Evolutionary conservation across 2,113 vertebrate genomes (phyloP).

Genomic region (Talpa occidentalis): DNA sequence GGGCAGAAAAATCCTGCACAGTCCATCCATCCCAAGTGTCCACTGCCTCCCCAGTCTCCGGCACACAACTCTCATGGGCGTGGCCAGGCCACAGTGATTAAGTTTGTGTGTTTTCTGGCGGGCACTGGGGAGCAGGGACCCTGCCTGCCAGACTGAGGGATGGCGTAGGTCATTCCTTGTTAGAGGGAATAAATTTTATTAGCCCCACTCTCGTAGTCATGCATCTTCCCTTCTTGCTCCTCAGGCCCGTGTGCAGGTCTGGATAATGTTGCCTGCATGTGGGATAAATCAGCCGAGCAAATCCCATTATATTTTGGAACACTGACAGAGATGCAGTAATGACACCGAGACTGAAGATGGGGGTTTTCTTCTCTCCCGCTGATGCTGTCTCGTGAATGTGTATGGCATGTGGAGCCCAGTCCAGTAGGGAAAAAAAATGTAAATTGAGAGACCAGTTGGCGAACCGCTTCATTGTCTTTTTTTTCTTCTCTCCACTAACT

Average conservation of each 20-base stretch:
- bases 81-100: slow-evolving; percentile 12
- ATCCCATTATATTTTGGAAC: slow-evolving; percentile 85
- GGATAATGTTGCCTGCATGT: slow-evolving; percentile 78
- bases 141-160: slow-evolving; percentile 58
- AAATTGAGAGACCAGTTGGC: background rate
- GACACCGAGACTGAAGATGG: slow-evolving; percentile 56
- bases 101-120: slow-evolving; percentile 61
- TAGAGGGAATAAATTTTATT: slow-evolving; percentile 82
- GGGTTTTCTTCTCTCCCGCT: slow-evolving; percentile 13
- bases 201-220: slow-evolving; percentile 66
- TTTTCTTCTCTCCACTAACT: background rate
- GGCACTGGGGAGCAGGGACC: slow-evolving; percentile 1
- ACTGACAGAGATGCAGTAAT: slow-evolving; percentile 62
- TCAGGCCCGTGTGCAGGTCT: background rate
- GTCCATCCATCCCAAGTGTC: background rate
- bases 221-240: slow-evolving; percentile 58
- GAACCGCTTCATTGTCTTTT: background rate
- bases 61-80: slow-evolving; percentile 7
- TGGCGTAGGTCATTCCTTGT: slow-evolving; percentile 81
- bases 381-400: slow-evolving; percentile 54
- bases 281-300: slow-evolving; percentile 84
- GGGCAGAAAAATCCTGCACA: slow-evolving; percentile 24
- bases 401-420: background rate
- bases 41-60: background rate
- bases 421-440: background rate